phyloP scores from a whole-genome alignment of 92 coral and sea anemone species.

The Diadumene lineata region DNA sequence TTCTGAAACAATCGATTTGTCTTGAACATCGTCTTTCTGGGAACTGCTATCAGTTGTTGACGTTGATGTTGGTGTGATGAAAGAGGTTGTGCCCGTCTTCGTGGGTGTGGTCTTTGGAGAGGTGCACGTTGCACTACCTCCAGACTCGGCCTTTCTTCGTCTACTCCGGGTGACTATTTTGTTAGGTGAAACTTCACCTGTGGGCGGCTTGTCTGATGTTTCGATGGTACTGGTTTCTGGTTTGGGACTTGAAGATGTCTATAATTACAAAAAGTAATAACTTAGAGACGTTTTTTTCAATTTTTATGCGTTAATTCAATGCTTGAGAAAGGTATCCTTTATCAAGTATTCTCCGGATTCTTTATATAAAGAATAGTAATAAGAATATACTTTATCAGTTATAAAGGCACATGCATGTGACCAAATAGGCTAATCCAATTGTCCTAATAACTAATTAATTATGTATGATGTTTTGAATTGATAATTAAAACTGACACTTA shows the following conservation, averaged over 20 bases:
- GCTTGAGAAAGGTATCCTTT: too few species aligned
- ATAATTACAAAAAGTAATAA: background rate
- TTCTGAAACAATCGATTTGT: background rate
- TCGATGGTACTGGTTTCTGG: conserved; percentile 1
- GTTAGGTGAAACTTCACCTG: conserved; percentile 8
- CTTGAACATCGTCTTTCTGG: background rate
- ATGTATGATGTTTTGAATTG: too few species aligned
- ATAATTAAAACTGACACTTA: too few species aligned
- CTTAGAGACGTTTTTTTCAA: background rate
- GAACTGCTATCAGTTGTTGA: background rate
- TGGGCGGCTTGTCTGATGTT: background rate
- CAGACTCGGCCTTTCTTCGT: conserved; percentile 56
- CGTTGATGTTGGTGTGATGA: background rate
- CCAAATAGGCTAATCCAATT: too few species aligned
- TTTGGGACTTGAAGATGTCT: background rate
- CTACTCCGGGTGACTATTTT: conserved; percentile 62
- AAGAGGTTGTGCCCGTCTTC: background rate
- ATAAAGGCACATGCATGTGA: too few species aligned
- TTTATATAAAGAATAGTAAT: too few species aligned
- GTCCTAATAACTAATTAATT: too few species aligned
- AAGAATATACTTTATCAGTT: too few species aligned
- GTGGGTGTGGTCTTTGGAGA: conserved; percentile 18
- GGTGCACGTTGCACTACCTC: background rate
- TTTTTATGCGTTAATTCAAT: background rate
- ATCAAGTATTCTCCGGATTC: too few species aligned